Percentiles rank a stretch among this genome's conserved stretches.
These are phyloP conservation scores for Stratiolaelaps scimitus DNA, from an alignment of 1,140 invertebrate genomes.

Conservation along the genomic window DNA sequence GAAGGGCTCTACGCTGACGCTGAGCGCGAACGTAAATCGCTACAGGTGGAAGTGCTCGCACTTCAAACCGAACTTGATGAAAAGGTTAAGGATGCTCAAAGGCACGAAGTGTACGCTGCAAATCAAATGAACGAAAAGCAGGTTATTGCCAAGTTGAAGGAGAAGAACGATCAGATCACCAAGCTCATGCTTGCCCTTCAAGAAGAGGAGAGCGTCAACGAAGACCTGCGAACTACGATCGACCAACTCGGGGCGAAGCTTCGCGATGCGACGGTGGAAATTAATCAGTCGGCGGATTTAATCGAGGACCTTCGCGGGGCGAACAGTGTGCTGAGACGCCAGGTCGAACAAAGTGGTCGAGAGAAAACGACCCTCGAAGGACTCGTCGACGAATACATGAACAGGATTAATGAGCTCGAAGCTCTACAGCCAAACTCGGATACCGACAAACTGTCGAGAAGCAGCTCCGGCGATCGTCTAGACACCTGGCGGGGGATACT, in stretches of 20 bases:
- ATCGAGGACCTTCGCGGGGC: neutral
- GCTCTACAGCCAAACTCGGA: constrained; percentile 1
- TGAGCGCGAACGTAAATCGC: constrained; percentile 19
- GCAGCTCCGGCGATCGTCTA: constrained; percentile 1
- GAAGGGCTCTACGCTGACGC: constrained; percentile 15
- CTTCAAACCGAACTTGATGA: constrained; percentile 16
- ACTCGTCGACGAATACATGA: constrained; percentile 23
- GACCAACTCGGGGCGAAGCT: constrained; percentile 17
- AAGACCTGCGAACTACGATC: constrained; percentile 10
- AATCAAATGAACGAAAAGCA: constrained; percentile 8
- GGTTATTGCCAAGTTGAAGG: constrained; percentile 9
- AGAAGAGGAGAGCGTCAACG: constrained; percentile 15
- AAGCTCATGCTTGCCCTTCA: constrained; percentile 21
- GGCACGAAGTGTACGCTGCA: neutral
- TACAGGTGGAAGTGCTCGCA: constrained; percentile 8
- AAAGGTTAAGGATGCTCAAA: constrained; percentile 16
- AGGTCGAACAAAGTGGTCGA: neutral
- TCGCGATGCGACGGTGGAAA: constrained; percentile 12
- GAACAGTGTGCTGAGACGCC: neutral
- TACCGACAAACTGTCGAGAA: neutral
- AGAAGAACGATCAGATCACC: constrained; percentile 20
- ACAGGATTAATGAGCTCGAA: constrained; percentile 24
- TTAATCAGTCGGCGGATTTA: constrained; percentile 23
- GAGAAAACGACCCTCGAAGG: constrained; percentile 15
- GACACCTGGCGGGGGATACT: constrained; percentile 15